Evolutionary conservation across 1,140 invertebrate genomes (phyloP).

Genomic region (Anagrus nilaparvatae): DNA sequence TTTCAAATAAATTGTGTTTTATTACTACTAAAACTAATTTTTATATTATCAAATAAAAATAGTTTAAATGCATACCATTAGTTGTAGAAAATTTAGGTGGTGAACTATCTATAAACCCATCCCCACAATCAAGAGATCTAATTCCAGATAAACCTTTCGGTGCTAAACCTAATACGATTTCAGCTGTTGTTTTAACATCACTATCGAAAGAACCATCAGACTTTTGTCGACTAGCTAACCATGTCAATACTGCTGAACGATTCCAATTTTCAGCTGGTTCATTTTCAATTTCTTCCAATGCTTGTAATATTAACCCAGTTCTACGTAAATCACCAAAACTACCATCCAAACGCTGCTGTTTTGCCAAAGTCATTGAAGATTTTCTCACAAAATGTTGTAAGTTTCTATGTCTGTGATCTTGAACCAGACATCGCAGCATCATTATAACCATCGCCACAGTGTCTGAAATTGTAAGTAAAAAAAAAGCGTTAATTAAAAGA

Average conservation of each 20-base stretch:
- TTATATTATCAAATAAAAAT: too few species aligned
- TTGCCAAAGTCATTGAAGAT: constrained; percentile 61
- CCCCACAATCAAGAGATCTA: constrained; percentile 55
- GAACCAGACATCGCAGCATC: constrained; percentile 73
- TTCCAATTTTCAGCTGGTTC: constrained; percentile 60
- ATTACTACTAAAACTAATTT: too few species aligned
- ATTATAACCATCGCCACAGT: constrained; percentile 75
- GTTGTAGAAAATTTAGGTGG: constrained; percentile 26
- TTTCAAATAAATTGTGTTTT: too few species aligned
- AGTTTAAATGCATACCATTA: constrained; percentile 21
- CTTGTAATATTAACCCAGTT: constrained; percentile 71
- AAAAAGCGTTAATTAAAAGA: too few species aligned
- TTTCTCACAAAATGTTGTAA: constrained; percentile 65
- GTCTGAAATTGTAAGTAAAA: too few species aligned
- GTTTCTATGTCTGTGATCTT: constrained; percentile 69
- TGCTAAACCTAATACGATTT: constrained; percentile 61
- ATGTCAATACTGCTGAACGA: constrained; percentile 58
- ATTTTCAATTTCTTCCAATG: constrained; percentile 58
- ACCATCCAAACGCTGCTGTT: constrained; percentile 65
- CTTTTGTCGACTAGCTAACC: constrained; percentile 60
- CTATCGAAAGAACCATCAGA: constrained; percentile 68
- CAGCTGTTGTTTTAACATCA: constrained; percentile 58
- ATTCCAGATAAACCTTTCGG: constrained; percentile 57
- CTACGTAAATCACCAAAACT: constrained; percentile 73
- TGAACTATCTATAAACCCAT: constrained; percentile 35